Percentiles rank a stretch among this genome's conserved stretches.
Conservation (phyloP, 2,888 invertebrate genomes). For the Leptura quadrifasciata region DNA sequence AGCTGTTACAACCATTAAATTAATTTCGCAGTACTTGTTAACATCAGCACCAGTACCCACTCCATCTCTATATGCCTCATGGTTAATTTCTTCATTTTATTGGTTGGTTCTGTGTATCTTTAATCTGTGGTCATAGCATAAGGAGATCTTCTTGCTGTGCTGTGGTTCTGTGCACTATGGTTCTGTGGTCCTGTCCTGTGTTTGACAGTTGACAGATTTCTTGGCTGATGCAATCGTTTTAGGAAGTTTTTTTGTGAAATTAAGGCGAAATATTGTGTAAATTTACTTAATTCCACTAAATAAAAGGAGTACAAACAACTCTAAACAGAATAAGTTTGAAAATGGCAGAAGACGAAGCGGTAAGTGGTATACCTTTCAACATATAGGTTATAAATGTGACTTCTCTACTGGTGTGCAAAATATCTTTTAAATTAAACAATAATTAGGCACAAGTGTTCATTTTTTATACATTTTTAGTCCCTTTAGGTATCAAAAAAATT, state of each 20-base stretch:
- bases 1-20: too few relatives aligned
- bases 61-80: too few relatives aligned
- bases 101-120: too few relatives aligned
- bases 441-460: not conserved
- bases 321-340: constrained; percentile 2
- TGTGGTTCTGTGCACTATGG: too few relatives aligned
- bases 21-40: too few relatives aligned
- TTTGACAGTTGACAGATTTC: not conserved
- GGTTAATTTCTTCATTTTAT: too few relatives aligned
- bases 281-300: not conserved
- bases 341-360: constrained; percentile 77
- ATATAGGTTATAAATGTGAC: constrained; percentile 33
- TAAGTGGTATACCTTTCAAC: constrained; percentile 65
- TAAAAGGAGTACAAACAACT: not conserved
- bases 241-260: constrained; percentile 12
- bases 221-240: constrained; percentile 61
- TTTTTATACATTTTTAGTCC: constrained; percentile 31
- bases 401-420: too few relatives aligned
- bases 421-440: too few relatives aligned
- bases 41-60: too few relatives aligned
- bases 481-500: not conserved
- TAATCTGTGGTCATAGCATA: too few relatives aligned
- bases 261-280: constrained; percentile 3
- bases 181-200: too few relatives aligned
- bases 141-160: too few relatives aligned